phyloP scores from a whole-genome alignment of 2,797 vertebrate species.

The Spinibarbus caldwelli region DNA sequence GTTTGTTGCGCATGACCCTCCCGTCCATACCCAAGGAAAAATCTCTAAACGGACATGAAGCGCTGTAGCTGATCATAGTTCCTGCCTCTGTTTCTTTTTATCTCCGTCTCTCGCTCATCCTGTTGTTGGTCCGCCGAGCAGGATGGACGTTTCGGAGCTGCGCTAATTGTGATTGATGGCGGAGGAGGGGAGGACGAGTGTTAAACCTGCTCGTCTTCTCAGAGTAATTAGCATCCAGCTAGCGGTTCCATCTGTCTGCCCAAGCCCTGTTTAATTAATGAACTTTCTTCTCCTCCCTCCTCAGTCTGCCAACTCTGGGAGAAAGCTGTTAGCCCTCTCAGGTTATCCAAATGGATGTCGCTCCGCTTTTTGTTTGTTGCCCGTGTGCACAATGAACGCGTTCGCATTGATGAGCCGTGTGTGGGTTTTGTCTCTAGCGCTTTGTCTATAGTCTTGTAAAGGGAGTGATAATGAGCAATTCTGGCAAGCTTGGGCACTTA shows the following conservation, averaged over 20 bases:
- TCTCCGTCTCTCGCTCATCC: constrained; percentile 3
- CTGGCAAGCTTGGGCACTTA: constrained; percentile 72
- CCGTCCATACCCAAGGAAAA: neutral
- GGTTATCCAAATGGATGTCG: constrained; percentile 85
- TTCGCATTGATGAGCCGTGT: constrained; percentile 77
- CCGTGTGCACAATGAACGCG: constrained; percentile 63
- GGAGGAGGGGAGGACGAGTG: constrained; percentile 83
- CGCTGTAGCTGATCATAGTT: neutral
- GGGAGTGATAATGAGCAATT: constrained; percentile 78
- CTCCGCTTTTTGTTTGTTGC: constrained; percentile 57
- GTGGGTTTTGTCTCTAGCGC: constrained; percentile 43
- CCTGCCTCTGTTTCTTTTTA: neutral
- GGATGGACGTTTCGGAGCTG: constrained; percentile 54
- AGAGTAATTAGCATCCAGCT: constrained; percentile 92
- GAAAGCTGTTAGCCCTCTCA: constrained; percentile 86
- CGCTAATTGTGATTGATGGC: constrained; percentile 87
- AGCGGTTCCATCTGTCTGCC: constrained; percentile 94
- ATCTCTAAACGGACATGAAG: neutral
- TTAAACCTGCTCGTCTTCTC: constrained; percentile 88
- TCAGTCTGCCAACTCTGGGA: constrained; percentile 74
- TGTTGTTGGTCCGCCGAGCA: constrained; percentile 31
- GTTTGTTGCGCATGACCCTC: neutral
- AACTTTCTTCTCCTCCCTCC: constrained; percentile 85
- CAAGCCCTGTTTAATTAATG: constrained; percentile 96
- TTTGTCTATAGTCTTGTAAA: constrained; percentile 73